Base-by-base conservation (phyloP, 1,140 invertebrate species). In the Zaprionus tsacasi region DNA sequence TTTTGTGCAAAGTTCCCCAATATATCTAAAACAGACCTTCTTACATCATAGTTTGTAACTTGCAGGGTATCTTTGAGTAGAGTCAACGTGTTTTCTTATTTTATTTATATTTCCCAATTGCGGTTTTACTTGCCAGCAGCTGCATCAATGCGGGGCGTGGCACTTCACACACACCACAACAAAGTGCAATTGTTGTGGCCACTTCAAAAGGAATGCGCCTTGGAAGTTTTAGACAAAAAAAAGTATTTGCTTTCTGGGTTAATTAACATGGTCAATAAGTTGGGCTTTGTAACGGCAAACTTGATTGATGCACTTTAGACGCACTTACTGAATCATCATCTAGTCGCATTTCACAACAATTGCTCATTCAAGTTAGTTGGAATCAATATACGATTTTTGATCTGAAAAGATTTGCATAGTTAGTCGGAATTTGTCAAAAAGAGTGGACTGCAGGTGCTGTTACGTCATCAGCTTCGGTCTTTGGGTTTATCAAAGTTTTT, bases 261-360 rank as follows among this genome's bases (percentile, higher is more conserved):
- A 86, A 86, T 86, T 87, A 87, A 87, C 79, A 56, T 17, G 58
- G 66, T 7, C 64, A 61, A 15, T 65, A 69, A 58, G 76, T 21
- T 1, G 76, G 76, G 71, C 82, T 87, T 87, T 88, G 82, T 86
- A 25, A 50, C 82, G 82, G 68, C 21, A 21, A 21, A 21, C 27
- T 30, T 87, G 87, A 86, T 86, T 86, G 82, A 87, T 86, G 82
- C 81, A 65, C 63, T 40, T 17, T 70, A 40, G 40, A 59, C 30
- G 13, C 48, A 33, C 30, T 40, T 11, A 50, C 45, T 50, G 45
- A 50, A 50, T 50, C 17, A 25, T n/a, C 25, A 30, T 30, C 21
- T 38, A 43, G 25, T 50, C 59, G 27, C n/a, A 21, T n/a, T 10
- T 10, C 10, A 27, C 35, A 50, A 50, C 33, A 8, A 57, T 61